Evolutionary conservation across 2,113 vertebrate species (phyloP).

Genomic region (Chaenogobius annularis): DNA sequence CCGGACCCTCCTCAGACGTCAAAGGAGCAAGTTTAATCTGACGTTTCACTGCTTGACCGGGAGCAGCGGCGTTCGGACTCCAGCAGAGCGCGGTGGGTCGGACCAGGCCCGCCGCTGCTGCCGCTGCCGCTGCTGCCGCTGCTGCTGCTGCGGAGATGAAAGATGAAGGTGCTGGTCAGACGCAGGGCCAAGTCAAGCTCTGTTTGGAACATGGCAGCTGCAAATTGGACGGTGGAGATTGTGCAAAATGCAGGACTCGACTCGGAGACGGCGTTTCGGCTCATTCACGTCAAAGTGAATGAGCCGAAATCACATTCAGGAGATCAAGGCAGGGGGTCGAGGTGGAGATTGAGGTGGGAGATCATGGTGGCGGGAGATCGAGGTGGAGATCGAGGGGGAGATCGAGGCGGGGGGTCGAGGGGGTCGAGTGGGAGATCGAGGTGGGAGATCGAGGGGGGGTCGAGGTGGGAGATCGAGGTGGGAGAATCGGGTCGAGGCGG

Average conservation of each 20-base stretch:
- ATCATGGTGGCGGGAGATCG: too few relatives aligned
- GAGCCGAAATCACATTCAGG: too few relatives aligned
- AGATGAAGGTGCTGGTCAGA: slow-evolving; percentile 57
- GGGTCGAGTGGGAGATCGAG: too few relatives aligned
- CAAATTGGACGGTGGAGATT: slow-evolving; percentile 59
- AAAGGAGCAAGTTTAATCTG: slow-evolving; percentile 11
- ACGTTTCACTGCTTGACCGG: slow-evolving; percentile 4
- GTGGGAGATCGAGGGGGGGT: too few relatives aligned
- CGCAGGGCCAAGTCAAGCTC: slow-evolving; percentile 52
- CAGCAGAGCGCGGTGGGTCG: slow-evolving; percentile 15
- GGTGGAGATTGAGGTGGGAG: too few relatives aligned
- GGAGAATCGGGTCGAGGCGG: too few relatives aligned
- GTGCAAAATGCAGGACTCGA: slow-evolving; percentile 69
- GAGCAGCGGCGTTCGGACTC: slow-evolving; percentile 24
- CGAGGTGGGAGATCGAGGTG: too few relatives aligned
- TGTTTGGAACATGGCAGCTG: slow-evolving; percentile 64
- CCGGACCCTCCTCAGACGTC: not conserved
- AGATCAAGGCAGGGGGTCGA: too few relatives aligned
- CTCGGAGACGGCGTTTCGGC: slow-evolving; percentile 20
- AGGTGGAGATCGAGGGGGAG: too few relatives aligned
- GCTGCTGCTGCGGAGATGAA: slow-evolving; percentile 49
- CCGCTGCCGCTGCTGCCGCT: slow-evolving; percentile 24
- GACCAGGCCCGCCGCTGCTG: slow-evolving; percentile 42
- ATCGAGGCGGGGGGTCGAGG: too few relatives aligned
- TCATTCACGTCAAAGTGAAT: not conserved